Conservation (phyloP, 2,888 invertebrate species). For the Nebria brevicollis region DNA sequence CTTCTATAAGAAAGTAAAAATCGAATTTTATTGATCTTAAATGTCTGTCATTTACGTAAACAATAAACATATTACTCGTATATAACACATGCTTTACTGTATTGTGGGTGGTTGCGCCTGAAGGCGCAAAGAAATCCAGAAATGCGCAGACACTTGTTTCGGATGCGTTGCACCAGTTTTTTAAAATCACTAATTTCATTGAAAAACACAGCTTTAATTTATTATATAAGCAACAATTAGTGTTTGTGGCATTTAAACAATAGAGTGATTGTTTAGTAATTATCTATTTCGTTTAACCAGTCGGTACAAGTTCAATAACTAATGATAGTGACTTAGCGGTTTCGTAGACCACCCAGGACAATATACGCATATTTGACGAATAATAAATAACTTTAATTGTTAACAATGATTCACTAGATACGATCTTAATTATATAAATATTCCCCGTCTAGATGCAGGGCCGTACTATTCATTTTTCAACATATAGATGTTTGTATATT, state of each 20-base stretch:
- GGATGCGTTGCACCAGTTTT: too few relatives aligned
- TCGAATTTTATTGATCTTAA: too few relatives aligned
- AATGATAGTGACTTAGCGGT: slow-evolving; percentile 38
- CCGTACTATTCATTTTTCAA: too few relatives aligned
- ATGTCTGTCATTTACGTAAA: too few relatives aligned
- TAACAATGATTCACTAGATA: slow-evolving; percentile 62
- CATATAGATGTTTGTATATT: too few relatives aligned
- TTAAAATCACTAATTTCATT: not conserved
- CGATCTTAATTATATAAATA: slow-evolving; percentile 61
- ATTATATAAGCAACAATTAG: not conserved
- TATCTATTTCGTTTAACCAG: not conserved
- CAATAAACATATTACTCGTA: too few relatives aligned
- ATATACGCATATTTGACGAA: slow-evolving; percentile 63
- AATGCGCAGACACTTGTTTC: too few relatives aligned
- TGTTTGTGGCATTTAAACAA: not conserved
- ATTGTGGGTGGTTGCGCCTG: too few relatives aligned
- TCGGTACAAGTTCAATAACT: slow-evolving; percentile 20
- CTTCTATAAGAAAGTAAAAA: too few relatives aligned
- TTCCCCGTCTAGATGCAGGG: slow-evolving; percentile 16
- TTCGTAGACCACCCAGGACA: slow-evolving; percentile 62
- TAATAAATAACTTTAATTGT: slow-evolving; percentile 66
- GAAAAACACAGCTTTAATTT: not conserved
- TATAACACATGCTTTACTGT: too few relatives aligned
- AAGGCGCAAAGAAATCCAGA: too few relatives aligned
- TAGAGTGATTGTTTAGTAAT: not conserved